These are phyloP conservation scores for Oscheius sp. DNA, from an alignment of 2,888 invertebrate species.

Conservation along the genomic window DNA sequence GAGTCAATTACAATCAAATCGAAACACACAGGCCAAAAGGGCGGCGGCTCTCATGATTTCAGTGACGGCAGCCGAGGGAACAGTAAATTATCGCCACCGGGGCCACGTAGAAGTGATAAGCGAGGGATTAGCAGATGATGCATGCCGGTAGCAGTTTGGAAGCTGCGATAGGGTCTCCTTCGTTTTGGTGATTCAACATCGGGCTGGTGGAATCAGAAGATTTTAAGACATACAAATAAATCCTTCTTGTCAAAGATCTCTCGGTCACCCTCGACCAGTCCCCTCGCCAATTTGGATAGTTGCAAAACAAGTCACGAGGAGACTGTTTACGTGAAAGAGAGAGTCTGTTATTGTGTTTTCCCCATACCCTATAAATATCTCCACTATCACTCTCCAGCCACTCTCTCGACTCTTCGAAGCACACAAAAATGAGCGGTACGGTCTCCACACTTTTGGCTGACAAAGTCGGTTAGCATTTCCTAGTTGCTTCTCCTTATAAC, in stretches of 20 bases:
- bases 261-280: neutral
- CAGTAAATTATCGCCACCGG: conserved; percentile 31
- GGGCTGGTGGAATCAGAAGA: neutral
- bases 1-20: neutral
- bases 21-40: conserved; percentile 29
- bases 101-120: conserved; percentile 29
- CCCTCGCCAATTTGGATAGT: neutral
- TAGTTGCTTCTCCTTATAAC: neutral
- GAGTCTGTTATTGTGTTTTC: conserved; percentile 4
- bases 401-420: neutral
- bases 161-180: too few species aligned
- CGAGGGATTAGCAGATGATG: conserved; percentile 1
- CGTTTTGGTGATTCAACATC: neutral
- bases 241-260: neutral
- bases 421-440: conserved; percentile 27
- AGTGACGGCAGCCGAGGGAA: conserved; percentile 16
- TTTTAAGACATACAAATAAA: neutral
- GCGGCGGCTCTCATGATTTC: conserved; percentile 31
- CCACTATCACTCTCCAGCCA: neutral
- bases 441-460: conserved; percentile 18
- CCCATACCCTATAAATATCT: conserved; percentile 18
- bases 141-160: conserved; percentile 16
- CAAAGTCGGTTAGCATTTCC: conserved; percentile 14
- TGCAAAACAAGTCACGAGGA: conserved; percentile 21
- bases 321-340: conserved; percentile 4